phyloP scores from a whole-genome alignment of 2,113 vertebrate species.

The Scophthalmus maximus region DNA sequence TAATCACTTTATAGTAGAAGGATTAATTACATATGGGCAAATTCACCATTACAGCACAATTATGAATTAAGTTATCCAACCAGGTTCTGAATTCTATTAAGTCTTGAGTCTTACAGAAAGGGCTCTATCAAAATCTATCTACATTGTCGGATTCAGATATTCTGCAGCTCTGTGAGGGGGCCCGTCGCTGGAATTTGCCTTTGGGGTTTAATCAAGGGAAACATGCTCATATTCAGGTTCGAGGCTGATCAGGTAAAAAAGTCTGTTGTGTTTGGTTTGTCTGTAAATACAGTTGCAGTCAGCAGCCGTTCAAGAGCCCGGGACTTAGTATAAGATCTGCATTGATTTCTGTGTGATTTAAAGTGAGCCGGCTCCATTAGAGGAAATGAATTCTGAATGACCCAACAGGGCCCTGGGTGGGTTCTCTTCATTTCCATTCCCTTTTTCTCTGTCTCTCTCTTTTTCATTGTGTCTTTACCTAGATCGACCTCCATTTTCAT shows the following conservation, averaged over 20 bases:
- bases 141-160: too few species aligned
- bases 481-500: neutral
- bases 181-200: too few species aligned
- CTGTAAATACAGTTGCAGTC: slow-evolving; percentile 17
- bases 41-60: too few species aligned
- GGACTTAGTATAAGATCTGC: slow-evolving; percentile 15
- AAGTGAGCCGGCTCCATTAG: slow-evolving; percentile 32
- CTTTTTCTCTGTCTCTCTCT: slow-evolving; percentile 7
- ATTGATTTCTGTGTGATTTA: slow-evolving; percentile 43
- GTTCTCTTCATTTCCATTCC: neutral
- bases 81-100: too few species aligned
- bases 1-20: too few species aligned
- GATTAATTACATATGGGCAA: too few species aligned
- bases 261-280: neutral
- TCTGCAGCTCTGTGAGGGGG: too few species aligned
- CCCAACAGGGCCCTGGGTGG: slow-evolving; percentile 15
- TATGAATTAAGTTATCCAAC: too few species aligned
- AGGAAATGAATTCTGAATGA: slow-evolving; percentile 47
- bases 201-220: neutral
- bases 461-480: neutral
- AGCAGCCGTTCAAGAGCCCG: neutral
- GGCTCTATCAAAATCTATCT: too few species aligned
- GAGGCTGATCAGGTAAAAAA: neutral
- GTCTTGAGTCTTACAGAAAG: too few species aligned
- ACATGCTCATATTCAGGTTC: neutral